These are phyloP conservation scores for Ciconia stormi DNA, from an alignment of 2,113 vertebrate species.

Conservation along the genomic window DNA sequence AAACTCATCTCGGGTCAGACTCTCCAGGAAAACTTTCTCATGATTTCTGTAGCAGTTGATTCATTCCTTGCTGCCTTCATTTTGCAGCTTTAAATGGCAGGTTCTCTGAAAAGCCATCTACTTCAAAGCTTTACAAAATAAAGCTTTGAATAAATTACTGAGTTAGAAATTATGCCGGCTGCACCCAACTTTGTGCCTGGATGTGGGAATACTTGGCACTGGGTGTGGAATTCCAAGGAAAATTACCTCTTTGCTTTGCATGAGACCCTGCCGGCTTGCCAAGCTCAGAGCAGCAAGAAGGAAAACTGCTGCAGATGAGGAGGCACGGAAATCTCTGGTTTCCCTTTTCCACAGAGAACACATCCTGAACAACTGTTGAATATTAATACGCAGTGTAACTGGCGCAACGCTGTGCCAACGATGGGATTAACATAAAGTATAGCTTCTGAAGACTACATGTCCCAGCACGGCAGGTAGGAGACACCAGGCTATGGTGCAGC, in stretches of 20 bases:
- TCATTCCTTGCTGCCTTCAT: neutral
- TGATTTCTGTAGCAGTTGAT: neutral
- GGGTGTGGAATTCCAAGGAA: constrained; percentile 14
- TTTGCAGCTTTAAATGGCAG: constrained; percentile 6
- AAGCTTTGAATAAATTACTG: constrained; percentile 15
- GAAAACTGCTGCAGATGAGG: neutral
- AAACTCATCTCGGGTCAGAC: neutral
- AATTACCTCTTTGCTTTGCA: neutral
- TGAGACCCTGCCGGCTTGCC: neutral
- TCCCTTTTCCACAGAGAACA: neutral
- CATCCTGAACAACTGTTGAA: neutral
- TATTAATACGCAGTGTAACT: neutral
- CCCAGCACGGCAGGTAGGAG: neutral
- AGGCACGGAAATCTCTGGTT: neutral
- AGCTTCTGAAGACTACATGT: neutral
- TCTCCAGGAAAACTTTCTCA: constrained; percentile 9
- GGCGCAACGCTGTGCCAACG: no score
- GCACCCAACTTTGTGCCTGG: neutral
- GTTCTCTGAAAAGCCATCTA: neutral
- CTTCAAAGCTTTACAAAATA: constrained; percentile 32
- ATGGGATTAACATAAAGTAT: neutral
- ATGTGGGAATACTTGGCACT: constrained; percentile 13
- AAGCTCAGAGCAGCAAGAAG: neutral
- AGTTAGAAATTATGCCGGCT: neutral
- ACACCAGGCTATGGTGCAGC: fast-evolving